Evolutionary conservation across 2,113 vertebrate species (phyloP).

Genomic region (Mastomys coucha): DNA sequence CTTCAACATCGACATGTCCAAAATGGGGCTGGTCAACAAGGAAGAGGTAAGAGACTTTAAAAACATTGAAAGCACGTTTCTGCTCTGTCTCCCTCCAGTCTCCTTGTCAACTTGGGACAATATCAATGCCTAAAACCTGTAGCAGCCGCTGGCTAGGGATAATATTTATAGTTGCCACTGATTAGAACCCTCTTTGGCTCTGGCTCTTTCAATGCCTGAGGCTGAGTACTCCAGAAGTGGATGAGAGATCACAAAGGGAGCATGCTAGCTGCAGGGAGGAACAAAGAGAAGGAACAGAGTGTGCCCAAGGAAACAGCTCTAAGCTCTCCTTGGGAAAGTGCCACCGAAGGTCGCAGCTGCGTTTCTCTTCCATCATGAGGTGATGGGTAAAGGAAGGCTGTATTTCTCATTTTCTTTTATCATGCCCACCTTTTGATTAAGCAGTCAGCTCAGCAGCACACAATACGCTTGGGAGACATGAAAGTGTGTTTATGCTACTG

Average conservation of each 20-base stretch:
- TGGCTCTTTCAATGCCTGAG: not conserved
- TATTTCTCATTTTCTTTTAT: conserved; percentile 57
- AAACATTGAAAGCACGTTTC: not conserved
- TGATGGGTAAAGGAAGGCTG: not conserved
- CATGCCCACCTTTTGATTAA: conserved; percentile 53
- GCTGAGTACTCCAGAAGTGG: not conserved
- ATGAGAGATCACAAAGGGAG: not conserved
- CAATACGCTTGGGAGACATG: not conserved
- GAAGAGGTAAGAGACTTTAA: conserved; percentile 92
- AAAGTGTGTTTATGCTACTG: conserved; percentile 48
- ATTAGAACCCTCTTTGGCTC: conserved; percentile 30
- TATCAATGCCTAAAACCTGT: not conserved
- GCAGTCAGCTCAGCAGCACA: conserved; percentile 9
- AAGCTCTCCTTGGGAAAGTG: not conserved
- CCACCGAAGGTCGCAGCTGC: not conserved
- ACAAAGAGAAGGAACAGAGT: conserved; percentile 52
- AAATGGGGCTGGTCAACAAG: conserved; percentile 93
- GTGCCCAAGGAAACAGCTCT: conserved; percentile 49
- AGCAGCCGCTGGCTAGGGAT: conserved; percentile 1
- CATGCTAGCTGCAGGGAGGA: not conserved
- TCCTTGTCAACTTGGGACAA: conserved; percentile 24
- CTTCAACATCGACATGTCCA: conserved; percentile 94
- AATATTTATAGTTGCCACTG: conserved; percentile 54
- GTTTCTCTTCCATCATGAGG: conserved; percentile 25
- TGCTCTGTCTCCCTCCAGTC: not conserved